Conservation (phyloP, 2,797 vertebrate species). For the Channallabes apus region DNA sequence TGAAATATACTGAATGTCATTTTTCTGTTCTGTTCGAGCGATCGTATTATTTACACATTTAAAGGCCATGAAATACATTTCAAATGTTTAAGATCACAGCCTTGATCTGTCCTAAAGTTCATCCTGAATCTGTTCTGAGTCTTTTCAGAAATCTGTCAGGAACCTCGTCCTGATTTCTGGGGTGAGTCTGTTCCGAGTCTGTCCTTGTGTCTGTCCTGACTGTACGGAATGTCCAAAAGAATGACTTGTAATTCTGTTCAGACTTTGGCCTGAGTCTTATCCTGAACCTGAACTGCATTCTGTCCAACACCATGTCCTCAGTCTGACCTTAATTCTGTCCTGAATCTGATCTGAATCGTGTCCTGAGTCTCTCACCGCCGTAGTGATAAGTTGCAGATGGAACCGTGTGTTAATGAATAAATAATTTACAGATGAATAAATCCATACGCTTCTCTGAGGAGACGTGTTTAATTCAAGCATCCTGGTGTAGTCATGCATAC, state of each 20-base stretch:
- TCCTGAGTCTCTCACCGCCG: not conserved
- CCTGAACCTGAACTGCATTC: no score
- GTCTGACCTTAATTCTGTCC: not conserved
- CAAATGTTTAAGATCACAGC: not conserved
- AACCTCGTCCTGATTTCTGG: no score
- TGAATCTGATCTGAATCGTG: not conserved
- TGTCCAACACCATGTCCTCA: not conserved
- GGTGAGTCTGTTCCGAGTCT: not conserved
- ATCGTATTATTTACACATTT: not conserved
- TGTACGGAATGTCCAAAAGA: no score
- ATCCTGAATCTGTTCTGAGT: not conserved
- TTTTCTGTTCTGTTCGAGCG: not conserved
- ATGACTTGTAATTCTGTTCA: no score
- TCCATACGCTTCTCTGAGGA: not conserved
- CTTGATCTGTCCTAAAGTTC: not conserved
- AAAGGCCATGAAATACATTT: not conserved
- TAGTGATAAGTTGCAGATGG: not conserved
- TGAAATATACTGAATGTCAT: not conserved
- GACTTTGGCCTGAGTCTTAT: not conserved
- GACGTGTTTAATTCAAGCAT: not conserved
- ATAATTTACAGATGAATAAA: conserved; percentile 1
- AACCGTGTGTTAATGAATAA: conserved; percentile 7
- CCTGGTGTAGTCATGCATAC: not conserved
- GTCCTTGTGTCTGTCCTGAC: no score
- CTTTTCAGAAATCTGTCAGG: not conserved